Conservation (phyloP, 2,797 vertebrate genomes). For the Rhodeus uyekii region DNA sequence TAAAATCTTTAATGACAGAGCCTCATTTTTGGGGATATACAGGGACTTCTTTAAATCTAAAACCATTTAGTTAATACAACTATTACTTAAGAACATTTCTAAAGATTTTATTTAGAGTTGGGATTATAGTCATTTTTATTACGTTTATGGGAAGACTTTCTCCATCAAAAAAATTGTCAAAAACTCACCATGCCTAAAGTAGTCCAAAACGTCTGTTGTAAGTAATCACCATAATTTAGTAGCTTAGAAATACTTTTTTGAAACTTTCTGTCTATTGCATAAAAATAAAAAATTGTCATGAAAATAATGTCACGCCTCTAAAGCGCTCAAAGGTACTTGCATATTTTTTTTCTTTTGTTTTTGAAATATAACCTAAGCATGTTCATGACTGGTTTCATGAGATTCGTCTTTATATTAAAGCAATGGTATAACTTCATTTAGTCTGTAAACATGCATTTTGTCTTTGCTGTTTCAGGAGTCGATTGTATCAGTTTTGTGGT, state of each 20-base stretch:
- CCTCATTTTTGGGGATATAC: neutral
- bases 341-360: neutral
- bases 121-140: neutral
- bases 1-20: neutral
- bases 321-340: neutral
- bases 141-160: neutral
- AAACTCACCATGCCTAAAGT: neutral
- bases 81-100: neutral
- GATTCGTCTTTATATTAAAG: neutral
- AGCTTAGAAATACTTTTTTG: neutral
- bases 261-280: neutral
- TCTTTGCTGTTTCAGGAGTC: slow-evolving; percentile 50
- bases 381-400: neutral
- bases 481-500: slow-evolving; percentile 70
- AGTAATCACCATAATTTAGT: neutral
- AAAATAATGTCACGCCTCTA: neutral
- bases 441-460: slow-evolving; percentile 52
- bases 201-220: neutral
- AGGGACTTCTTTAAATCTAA: neutral
- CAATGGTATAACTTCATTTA: neutral
- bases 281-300: neutral
- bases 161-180: neutral
- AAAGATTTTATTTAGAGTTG: neutral
- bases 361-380: neutral
- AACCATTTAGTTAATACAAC: neutral